Percentiles rank a stretch among this genome's conserved stretches.
Evolutionary conservation across 2,888 invertebrate genomes (phyloP).

Genomic region (Falcaria lacertinaria): DNA sequence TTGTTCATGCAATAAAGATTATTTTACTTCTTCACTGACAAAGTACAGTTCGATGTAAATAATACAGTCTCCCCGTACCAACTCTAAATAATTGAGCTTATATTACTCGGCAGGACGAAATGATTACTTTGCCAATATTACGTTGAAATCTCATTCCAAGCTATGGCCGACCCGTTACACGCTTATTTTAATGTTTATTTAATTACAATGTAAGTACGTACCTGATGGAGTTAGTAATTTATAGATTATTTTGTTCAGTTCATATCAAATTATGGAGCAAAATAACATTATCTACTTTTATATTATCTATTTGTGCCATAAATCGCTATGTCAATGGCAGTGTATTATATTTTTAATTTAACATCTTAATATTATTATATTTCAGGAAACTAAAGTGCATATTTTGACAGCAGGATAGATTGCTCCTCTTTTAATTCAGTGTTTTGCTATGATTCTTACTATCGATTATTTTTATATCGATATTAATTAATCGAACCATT

Average conservation of each 20-base stretch:
- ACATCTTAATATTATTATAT: background rate
- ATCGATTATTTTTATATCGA: slow-evolving; percentile 7
- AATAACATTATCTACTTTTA: slow-evolving; percentile 11
- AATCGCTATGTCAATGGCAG: slow-evolving; percentile 20
- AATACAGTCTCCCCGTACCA: background rate
- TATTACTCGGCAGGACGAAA: background rate
- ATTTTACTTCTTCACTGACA: background rate
- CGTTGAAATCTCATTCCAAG: slow-evolving; percentile 49
- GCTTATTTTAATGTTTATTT: slow-evolving; percentile 48
- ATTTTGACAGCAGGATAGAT: slow-evolving; percentile 39
- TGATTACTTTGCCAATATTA: slow-evolving; percentile 3
- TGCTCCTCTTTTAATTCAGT: slow-evolving; percentile 52
- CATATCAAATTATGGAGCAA: slow-evolving; percentile 36
- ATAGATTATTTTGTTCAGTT: slow-evolving; percentile 57
- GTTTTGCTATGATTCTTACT: slow-evolving; percentile 19
- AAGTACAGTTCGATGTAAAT: background rate
- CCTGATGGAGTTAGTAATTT: slow-evolving; percentile 62
- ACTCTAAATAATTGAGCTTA: background rate
- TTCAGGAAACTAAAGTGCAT: slow-evolving; percentile 11
- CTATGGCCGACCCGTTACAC: slow-evolving; percentile 36
- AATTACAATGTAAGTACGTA: slow-evolving; percentile 58
- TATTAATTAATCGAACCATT: slow-evolving; percentile 2
- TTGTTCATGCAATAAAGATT: background rate
- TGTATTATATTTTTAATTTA: slow-evolving; percentile 21
- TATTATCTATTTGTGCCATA: slow-evolving; percentile 54